Evolutionary conservation across 2,888 invertebrate species (phyloP), one percentile per base, ranked within the genome.

Genomic region (Agriopis leucophaearia): DNA sequence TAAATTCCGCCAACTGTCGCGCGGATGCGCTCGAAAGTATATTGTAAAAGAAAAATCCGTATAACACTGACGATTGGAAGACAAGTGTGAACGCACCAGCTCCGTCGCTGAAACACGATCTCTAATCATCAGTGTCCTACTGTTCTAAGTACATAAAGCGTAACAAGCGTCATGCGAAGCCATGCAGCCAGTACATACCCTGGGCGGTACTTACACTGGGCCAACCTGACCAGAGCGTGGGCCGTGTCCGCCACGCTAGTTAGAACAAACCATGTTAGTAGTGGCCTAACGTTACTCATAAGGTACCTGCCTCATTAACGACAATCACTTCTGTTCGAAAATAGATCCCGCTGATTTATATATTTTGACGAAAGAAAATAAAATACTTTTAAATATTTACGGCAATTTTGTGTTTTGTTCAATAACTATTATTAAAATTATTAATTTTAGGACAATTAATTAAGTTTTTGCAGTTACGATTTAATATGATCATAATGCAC

Each of bases 211-310:
- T 97, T 97, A 97, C 97, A 97, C 96, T 96, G 96, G 92, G 97
- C 96, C 94, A 97, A 96, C 89, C 96, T 95, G 95, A 96, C 97
- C 96, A 97, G 96, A 92, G 97, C 97, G 96, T 97, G 97, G 96
- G 97, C 96, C 94, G 97, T 95, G 95, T 97, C 92, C 87, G 88
- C 88, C 85, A 82, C 88, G 81, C 92, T 91, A 59, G 89, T 82
- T 71, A 84, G 79, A 75, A 77, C 84, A 85, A 85, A 85, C 81
- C 86, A 84, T 79, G 84, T 86, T 86, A 87, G 81, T 84, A 86
- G 80, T 84, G 36, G 35, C 63, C 62, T 60, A 59, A 18, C 59
- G 18, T 50, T 48, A 61, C 27, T 54, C 18, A 35, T 27, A 27
- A n/a, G 42, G 15, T 66, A 66, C 61, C 56, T 61, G 66, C 66